phyloP scores from a whole-genome alignment of 1,140 invertebrate genomes.

The Scaptodrosophila lebanonensis region DNA sequence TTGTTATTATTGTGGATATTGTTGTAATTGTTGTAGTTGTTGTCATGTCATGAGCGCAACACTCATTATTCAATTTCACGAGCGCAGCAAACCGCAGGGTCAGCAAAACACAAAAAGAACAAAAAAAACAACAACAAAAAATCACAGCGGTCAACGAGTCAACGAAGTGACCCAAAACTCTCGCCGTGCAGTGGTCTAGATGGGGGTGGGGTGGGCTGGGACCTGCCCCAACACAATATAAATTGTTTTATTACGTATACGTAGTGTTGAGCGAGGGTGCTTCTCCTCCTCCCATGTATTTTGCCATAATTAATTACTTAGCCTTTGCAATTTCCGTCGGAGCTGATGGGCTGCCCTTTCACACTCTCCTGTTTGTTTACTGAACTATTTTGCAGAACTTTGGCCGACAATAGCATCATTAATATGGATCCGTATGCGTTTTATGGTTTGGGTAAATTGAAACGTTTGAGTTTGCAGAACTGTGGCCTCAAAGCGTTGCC shows the following conservation, averaged over 20 bases:
- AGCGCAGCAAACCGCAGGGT: slow-evolving; percentile 29
- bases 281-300: no score
- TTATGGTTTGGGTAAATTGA: slow-evolving; percentile 78
- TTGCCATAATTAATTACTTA: slow-evolving; percentile 61
- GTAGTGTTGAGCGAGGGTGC: slow-evolving; percentile 54
- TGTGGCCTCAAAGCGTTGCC: slow-evolving; percentile 79
- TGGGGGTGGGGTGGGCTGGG: not conserved
- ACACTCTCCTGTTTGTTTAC: slow-evolving; percentile 5
- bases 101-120: slow-evolving; percentile 4
- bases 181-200: no score
- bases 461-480: slow-evolving; percentile 80
- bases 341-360: slow-evolving; percentile 36
- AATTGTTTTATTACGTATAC: slow-evolving; percentile 69
- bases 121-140: slow-evolving; percentile 21
- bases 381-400: slow-evolving; percentile 79
- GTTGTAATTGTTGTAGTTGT: no score
- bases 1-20: slow-evolving; percentile 7
- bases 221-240: slow-evolving; percentile 35
- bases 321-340: slow-evolving; percentile 54
- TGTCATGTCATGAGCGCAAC: slow-evolving; percentile 45
- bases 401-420: slow-evolving; percentile 80
- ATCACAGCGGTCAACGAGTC: slow-evolving; percentile 65
- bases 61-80: slow-evolving; percentile 71
- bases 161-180: slow-evolving; percentile 28
- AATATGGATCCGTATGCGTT: slow-evolving; percentile 79